These are phyloP conservation scores for Exaiptasia diaphana DNA, from an alignment of 64 coral and sea anemone species.

Conservation along the genomic window DNA sequence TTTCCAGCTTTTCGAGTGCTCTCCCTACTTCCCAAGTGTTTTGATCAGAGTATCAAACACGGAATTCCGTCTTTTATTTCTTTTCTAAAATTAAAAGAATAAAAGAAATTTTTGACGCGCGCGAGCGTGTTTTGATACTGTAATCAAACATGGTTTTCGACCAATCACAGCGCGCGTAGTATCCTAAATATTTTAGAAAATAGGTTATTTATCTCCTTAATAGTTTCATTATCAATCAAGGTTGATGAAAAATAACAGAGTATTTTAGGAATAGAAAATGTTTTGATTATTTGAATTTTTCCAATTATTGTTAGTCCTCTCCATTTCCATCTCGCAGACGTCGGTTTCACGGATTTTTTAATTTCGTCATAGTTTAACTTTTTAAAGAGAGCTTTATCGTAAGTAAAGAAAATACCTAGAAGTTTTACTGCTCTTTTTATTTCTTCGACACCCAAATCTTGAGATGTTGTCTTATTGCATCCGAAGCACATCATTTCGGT, in stretches of 20 bases:
- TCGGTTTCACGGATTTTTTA: background rate
- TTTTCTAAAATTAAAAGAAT: no score
- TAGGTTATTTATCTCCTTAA: background rate
- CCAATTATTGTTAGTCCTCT: background rate
- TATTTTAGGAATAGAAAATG: background rate
- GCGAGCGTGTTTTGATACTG: no score
- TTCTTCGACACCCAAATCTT: background rate
- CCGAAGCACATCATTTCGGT: background rate
- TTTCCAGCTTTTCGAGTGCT: no score
- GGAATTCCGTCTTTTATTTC: no score
- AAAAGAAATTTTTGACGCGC: no score
- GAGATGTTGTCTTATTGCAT: background rate
- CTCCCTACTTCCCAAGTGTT: no score
- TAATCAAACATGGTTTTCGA: no score
- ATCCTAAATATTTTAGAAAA: no score
- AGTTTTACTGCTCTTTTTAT: background rate
- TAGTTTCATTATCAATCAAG: background rate
- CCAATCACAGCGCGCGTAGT: no score
- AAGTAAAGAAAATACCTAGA: background rate
- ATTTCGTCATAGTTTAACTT: constrained; percentile 9
- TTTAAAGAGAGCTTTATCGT: background rate
- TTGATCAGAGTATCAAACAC: no score
- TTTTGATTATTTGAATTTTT: constrained; percentile 21
- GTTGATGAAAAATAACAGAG: background rate
- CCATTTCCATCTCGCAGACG: constrained; percentile 18